These are phyloP conservation scores for Coracias cyanogaster DNA, from an alignment of 2,797 vertebrate species.

Conservation along the genomic window DNA sequence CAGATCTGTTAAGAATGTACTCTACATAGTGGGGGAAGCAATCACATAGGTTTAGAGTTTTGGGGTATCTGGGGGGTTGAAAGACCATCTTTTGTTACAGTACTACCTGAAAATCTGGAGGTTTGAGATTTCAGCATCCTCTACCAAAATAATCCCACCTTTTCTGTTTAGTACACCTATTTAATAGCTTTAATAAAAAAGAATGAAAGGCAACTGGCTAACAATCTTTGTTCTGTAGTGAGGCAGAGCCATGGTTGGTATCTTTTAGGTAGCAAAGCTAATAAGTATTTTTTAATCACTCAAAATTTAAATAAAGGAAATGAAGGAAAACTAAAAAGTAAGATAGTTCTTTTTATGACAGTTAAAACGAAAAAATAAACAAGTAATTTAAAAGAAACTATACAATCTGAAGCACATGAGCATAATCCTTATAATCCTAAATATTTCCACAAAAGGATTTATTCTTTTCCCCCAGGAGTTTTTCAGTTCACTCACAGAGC, in stretches of 20 bases:
- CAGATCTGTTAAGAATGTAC: not conserved
- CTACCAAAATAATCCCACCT: not conserved
- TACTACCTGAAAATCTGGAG: not conserved
- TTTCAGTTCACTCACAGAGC: constrained; percentile 61
- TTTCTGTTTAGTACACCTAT: not conserved
- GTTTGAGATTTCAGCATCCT: not conserved
- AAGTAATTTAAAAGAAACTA: constrained; percentile 37
- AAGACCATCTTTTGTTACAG: not conserved
- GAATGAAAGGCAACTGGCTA: not conserved
- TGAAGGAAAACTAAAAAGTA: not conserved
- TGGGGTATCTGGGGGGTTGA: not conserved
- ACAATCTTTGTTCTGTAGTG: not conserved
- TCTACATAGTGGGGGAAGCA: not conserved
- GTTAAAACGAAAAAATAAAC: constrained; percentile 17
- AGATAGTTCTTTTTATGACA: not conserved
- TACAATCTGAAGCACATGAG: constrained; percentile 70
- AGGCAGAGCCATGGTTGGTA: not conserved
- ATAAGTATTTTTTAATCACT: not conserved
- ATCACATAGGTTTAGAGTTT: not conserved
- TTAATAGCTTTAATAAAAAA: not conserved
- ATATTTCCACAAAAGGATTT: constrained; percentile 51
- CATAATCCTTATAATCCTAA: constrained; percentile 69
- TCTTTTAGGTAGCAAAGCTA: not conserved
- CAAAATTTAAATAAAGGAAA: not conserved
- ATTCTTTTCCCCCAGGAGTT: constrained; percentile 39